Conservation (phyloP, 92 coral and sea anemone genomes). For the Epizoanthus illoricatus region DNA sequence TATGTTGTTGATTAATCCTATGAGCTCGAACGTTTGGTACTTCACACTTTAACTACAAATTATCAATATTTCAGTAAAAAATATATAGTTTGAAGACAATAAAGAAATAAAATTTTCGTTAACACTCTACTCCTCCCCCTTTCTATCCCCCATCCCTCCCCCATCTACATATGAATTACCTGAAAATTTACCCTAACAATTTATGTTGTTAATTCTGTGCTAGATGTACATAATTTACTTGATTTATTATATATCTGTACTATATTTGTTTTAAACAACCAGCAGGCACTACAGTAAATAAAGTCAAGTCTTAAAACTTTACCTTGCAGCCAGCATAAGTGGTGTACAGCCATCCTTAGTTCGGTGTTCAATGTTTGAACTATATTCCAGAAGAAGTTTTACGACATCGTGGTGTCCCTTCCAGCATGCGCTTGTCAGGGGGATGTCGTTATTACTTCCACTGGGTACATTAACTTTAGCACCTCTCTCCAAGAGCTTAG, state of each 20-base stretch:
- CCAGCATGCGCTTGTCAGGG: slow-evolving; percentile 99
- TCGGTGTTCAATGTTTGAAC: slow-evolving; percentile 95
- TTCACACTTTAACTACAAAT: not conserved
- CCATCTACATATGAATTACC: too few relatives aligned
- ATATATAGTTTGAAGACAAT: too few relatives aligned
- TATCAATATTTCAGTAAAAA: not conserved
- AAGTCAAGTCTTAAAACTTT: slow-evolving; percentile 3
- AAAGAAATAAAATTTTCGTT: not conserved
- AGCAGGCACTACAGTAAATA: too few relatives aligned
- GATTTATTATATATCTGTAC: too few relatives aligned
- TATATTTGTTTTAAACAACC: too few relatives aligned
- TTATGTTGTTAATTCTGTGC: too few relatives aligned
- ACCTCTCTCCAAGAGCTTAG: slow-evolving; percentile 82
- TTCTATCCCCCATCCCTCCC: not conserved
- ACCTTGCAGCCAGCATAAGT: slow-evolving; percentile 99
- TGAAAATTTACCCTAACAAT: too few relatives aligned
- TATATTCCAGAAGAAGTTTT: slow-evolving; percentile 87
- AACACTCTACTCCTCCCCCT: not conserved
- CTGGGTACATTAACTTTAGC: slow-evolving; percentile 99
- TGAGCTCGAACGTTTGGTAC: not conserved
- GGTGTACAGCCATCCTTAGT: slow-evolving; percentile 99
- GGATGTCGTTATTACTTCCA: slow-evolving; percentile 98
- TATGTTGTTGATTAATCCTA: not conserved
- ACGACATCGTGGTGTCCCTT: slow-evolving; percentile 99
- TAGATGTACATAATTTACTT: too few relatives aligned